Evolutionary conservation across 2,797 vertebrate species (phyloP), one percentile per base, ranked within the genome.

Genomic region (Poecilia picta): DNA sequence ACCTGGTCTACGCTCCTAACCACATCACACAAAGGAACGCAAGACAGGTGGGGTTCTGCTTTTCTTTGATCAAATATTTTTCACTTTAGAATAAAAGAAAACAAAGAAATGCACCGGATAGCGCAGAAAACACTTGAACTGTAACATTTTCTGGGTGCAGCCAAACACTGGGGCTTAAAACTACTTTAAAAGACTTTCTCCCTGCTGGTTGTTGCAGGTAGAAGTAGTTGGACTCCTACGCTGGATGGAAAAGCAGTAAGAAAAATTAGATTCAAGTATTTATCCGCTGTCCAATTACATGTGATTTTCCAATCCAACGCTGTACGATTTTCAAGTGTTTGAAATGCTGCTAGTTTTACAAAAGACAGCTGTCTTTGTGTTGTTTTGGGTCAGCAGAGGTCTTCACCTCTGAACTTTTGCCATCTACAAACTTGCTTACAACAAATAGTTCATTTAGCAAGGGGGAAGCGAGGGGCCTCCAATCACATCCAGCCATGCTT

Each of bases 11-110:
- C 75, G 73, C 55, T 41, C 23, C 73, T 53, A 45, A 74, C 75
- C 71, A 75, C 55, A 43, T 15, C 46, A 73, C 36, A 45, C 6
- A 23, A 31, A 73, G 33, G 4, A 25, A 53, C 0, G 16, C 10
- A 33, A 74, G 23, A 25, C 8, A 25, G 3, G 73, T 55, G 6
- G 20, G 28, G 4, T 10, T 73, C 31, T 55, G 33, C 36, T 51
- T 51, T 43, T n/a, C 39, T 71, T 74, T 83, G 76, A 84, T 86
- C 91, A 75, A 43, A 41, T 6, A 25, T 71, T 13, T 68, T 45
- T 8, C 8, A 25, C 8, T 41, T 25, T 5, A 46, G 41, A 46
- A 45, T 45, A 13, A 16, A 18, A n/a, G 10, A 45, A 28, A 28
- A 46, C 0, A 71, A 71, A 45, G 43, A 16, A 28, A 72, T 3